Conservation (phyloP, 2,113 vertebrate genomes). For the Esox niger region DNA sequence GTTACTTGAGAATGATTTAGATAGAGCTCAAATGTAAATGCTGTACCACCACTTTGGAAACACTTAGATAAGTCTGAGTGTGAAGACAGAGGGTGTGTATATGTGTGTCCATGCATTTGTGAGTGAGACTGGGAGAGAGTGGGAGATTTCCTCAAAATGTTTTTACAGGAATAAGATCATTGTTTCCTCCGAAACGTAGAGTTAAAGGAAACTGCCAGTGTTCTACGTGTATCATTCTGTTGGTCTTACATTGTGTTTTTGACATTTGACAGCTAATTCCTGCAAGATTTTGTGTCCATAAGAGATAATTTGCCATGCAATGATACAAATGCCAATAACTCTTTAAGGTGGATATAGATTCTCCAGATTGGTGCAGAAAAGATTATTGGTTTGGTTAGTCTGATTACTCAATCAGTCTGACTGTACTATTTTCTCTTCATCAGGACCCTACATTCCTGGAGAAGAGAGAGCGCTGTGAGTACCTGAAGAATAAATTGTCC, state of each 20-base stretch:
- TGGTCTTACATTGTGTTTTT: too few species aligned
- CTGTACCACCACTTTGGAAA: slow-evolving; percentile 5
- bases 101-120: too few species aligned
- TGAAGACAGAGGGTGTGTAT: background rate
- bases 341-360: too few species aligned
- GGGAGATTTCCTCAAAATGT: background rate
- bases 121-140: background rate
- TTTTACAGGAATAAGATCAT: background rate
- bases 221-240: too few species aligned
- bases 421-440: slow-evolving; percentile 7
- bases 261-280: too few species aligned
- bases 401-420: background rate
- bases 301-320: too few species aligned
- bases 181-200: background rate
- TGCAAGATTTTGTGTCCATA: too few species aligned
- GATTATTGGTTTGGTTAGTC: background rate
- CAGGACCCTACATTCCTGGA: slow-evolving; percentile 94
- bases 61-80: background rate
- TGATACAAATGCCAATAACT: background rate
- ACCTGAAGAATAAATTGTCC: slow-evolving; percentile 95
- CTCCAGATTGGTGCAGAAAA: too few species aligned
- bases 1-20: too few species aligned
- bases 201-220: background rate
- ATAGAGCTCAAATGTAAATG: too few species aligned
- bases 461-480: slow-evolving; percentile 97